Conservation (phyloP, 2,113 vertebrate genomes). For the Thymallus thymallus region DNA sequence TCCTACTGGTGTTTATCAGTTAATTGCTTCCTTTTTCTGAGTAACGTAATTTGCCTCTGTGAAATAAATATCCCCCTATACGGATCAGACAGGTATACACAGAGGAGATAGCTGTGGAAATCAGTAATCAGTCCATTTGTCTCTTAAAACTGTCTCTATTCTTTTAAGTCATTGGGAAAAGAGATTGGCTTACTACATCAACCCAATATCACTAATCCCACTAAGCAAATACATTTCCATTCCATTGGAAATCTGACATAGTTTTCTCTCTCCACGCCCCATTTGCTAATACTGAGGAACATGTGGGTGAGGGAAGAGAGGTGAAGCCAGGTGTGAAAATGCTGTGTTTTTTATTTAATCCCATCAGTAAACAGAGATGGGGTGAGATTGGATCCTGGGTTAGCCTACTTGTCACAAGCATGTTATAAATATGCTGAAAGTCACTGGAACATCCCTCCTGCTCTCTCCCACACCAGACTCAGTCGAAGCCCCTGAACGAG, state of each 20-base stretch:
- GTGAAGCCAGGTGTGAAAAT: constrained; percentile 74
- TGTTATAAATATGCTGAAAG: constrained; percentile 41
- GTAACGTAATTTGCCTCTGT: constrained; percentile 20
- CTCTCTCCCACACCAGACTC: constrained; percentile 1
- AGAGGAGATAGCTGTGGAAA: background rate
- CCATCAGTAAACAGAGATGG: constrained; percentile 62
- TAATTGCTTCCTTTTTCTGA: constrained; percentile 56
- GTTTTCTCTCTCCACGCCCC: constrained; percentile 17
- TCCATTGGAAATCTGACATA: constrained; percentile 22
- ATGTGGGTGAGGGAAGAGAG: constrained; percentile 27
- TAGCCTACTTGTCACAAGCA: constrained; percentile 35
- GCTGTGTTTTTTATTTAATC: constrained; percentile 73
- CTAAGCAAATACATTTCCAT: constrained; percentile 38
- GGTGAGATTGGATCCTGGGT: constrained; percentile 51
- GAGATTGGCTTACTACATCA: constrained; percentile 20
- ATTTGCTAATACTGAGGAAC: constrained; percentile 26
- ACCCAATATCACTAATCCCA: constrained; percentile 40
- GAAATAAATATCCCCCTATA: constrained; percentile 22
- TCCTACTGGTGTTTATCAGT: constrained; percentile 31
- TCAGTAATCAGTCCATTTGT: constrained; percentile 29
- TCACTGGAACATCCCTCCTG: constrained; percentile 21
- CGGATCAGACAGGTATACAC: constrained; percentile 28
- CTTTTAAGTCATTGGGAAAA: constrained; percentile 20
- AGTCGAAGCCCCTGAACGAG: constrained; percentile 6
- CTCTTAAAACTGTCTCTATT: constrained; percentile 20